These are phyloP conservation scores for Tigriopus californicus DNA, from an alignment of 2,888 invertebrate genomes.

Conservation along the genomic window DNA sequence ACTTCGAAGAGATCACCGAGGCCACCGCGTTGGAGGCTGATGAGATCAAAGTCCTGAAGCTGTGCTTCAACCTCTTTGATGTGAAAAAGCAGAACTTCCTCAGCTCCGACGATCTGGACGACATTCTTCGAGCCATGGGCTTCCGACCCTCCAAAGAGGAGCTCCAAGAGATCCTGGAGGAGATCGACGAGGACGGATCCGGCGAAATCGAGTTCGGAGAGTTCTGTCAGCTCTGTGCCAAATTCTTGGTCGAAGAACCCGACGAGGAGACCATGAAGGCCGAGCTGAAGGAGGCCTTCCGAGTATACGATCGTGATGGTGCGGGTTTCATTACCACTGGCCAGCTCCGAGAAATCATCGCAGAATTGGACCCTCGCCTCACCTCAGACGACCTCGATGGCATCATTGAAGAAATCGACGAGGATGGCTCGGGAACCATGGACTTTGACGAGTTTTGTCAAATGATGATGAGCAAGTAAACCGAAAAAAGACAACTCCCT, in stretches of 20 bases:
- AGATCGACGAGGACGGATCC: slow-evolving; percentile 10
- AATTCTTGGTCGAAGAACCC: slow-evolving; percentile 13
- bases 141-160: slow-evolving; percentile 14
- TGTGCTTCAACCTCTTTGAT: slow-evolving; percentile 13
- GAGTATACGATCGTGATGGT: slow-evolving; percentile 10
- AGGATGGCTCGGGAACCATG: slow-evolving; percentile 10
- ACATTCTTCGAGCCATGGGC: slow-evolving; percentile 14
- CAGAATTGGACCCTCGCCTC: slow-evolving; percentile 7
- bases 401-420: slow-evolving; percentile 14
- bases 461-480: slow-evolving; percentile 1
- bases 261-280: slow-evolving; percentile 13
- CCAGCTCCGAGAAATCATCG: slow-evolving; percentile 4
- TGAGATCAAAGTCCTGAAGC: slow-evolving; percentile 12
- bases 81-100: slow-evolving; percentile 11
- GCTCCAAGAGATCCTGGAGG: slow-evolving; percentile 9
- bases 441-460: slow-evolving; percentile 13
- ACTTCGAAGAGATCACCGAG: slow-evolving; percentile 12
- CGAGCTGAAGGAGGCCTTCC: slow-evolving; percentile 12
- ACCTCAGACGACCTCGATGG: slow-evolving; percentile 10
- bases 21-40: slow-evolving; percentile 9
- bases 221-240: slow-evolving; percentile 13
- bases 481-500: neutral
- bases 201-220: slow-evolving; percentile 12
- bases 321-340: slow-evolving; percentile 11
- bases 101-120: slow-evolving; percentile 8